Conservation (phyloP, 2,113 vertebrate genomes). For the Antechinus stuartii region DNA sequence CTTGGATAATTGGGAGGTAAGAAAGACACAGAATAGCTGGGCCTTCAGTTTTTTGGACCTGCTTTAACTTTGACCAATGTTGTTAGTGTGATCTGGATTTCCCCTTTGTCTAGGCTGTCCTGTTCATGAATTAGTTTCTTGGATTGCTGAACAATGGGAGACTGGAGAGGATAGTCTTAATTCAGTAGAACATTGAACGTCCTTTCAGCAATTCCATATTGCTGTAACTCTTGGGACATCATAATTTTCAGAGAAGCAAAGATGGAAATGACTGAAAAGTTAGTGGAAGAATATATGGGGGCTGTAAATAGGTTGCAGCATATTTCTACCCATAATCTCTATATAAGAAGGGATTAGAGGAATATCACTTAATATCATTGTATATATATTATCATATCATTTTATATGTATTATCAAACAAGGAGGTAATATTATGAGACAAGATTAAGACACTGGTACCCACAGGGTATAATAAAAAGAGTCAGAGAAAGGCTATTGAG, state of each 20-base stretch:
- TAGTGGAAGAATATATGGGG: not conserved
- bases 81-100: not conserved
- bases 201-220: not conserved
- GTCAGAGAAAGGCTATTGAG: not conserved
- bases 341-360: not conserved
- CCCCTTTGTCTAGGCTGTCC: not conserved
- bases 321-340: not conserved
- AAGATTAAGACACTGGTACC: not conserved
- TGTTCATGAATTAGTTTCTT: not conserved
- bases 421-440: not conserved
- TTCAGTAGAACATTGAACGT: not conserved
- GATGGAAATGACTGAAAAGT: not conserved
- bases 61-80: not conserved
- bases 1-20: fast-evolving
- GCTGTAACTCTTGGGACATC: not conserved
- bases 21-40: not conserved
- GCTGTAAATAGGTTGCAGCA: not conserved
- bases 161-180: not conserved
- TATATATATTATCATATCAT: not conserved
- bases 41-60: not conserved
- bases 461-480: not conserved
- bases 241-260: not conserved
- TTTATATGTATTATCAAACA: not conserved
- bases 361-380: not conserved
- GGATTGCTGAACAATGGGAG: not conserved